A percentile compares a stretch with the other conserved stretches of the same genome.
phyloP scores from a whole-genome alignment of 2,113 vertebrate species.

The Beaufortia kweichowensis region DNA sequence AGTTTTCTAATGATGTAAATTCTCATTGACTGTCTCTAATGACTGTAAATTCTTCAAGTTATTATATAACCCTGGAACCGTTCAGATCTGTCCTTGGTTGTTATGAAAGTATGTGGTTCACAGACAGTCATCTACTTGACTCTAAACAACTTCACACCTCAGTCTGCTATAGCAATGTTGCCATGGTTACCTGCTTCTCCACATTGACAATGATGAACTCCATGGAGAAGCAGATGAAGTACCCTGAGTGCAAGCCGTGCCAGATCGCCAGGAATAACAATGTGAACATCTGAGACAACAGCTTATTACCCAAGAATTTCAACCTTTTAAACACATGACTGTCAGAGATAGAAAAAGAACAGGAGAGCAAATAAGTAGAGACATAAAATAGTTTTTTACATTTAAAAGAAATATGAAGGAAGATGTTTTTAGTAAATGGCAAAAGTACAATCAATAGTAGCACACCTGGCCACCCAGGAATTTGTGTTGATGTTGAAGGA shows the following conservation, averaged over 20 bases:
- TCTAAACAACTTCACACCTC: slow-evolving; percentile 17
- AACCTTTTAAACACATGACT: slow-evolving; percentile 93
- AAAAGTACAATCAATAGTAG: background rate
- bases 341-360: background rate
- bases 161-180: slow-evolving; percentile 19
- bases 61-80: slow-evolving; percentile 8
- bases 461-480: slow-evolving; percentile 92
- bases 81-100: background rate
- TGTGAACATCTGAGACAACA: slow-evolving; percentile 84
- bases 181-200: slow-evolving; percentile 83
- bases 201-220: slow-evolving; percentile 91
- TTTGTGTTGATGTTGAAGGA: slow-evolving; percentile 99
- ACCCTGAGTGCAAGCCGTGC: slow-evolving; percentile 95
- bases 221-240: slow-evolving; percentile 95
- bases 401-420: background rate
- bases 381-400: background rate
- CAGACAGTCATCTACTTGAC: background rate
- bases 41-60: no score
- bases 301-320: slow-evolving; percentile 91
- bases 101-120: slow-evolving; percentile 21
- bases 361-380: background rate
- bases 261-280: slow-evolving; percentile 90
- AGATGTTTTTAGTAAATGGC: background rate
- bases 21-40: background rate
- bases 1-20: background rate